Evolutionary conservation across 2,113 vertebrate genomes (phyloP), one percentile per base, ranked within the genome.

Genomic region (Phasianus colchicus): DNA sequence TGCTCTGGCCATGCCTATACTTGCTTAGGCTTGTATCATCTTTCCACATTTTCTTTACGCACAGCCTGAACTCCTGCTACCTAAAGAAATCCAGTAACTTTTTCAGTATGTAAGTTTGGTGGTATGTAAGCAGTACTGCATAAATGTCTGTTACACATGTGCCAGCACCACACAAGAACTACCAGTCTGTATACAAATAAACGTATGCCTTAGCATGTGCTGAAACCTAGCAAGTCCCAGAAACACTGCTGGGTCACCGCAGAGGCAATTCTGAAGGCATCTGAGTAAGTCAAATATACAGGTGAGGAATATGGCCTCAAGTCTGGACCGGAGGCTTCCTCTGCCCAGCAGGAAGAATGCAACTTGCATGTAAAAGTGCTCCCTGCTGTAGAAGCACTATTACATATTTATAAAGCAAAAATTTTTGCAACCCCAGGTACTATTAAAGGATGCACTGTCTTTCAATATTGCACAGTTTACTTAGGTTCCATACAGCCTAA

Each of bases 161-260:
- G 36, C 36, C 88, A 94, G 40, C 61, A 63, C 11, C 58, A 58
- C 11, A 21, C 17, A 54, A 92, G 30, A 38, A 38, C 36, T 72
- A 81, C 10, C 70, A 72, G 66, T n/a, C 40, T 79, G 47, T 72
- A 58, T 1, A 45, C 3, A 18, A 36, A 76, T 14, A 71, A 54
- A 80, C 3, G 11, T 14, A 48, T 0, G 0, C 48, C 12, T 0
- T 2, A 76, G 58, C 0, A 4, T 17, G 60, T 0, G 0, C 63
- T 65, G 63, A 57, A 69, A 43, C 24, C 30, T 20, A 29, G 38
- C 32, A 75, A 65, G 2, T 66, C 47, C 70, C 70, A 60, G 30
- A 32, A 82, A 74, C 82, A 36, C n/a, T 0, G 0, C n/a, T 72
- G 52, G 6, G 36, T 36, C 66, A 57, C 19, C 30, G 24, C 61